phyloP scores from a whole-genome alignment of 2,888 invertebrate genomes.

The Diaperis boleti region DNA sequence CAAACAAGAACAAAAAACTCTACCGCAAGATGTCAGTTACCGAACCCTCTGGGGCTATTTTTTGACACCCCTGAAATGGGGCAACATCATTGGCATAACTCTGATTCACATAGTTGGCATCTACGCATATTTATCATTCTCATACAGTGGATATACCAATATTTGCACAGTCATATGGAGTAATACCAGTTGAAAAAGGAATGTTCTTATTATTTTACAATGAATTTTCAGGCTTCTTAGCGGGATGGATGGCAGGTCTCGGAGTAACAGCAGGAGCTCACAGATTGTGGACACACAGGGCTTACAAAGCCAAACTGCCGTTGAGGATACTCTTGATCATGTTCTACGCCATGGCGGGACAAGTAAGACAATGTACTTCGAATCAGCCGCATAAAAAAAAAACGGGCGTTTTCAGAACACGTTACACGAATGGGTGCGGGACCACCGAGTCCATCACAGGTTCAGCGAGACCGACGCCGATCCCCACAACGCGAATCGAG shows the following conservation, averaged over 20 bases:
- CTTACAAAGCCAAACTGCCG: constrained; percentile 92
- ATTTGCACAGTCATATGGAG: constrained; percentile 49
- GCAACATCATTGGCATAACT: constrained; percentile 48
- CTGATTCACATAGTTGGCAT: constrained; percentile 48
- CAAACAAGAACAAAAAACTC: too few species aligned
- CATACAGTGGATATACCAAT: too few species aligned
- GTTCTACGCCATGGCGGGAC: constrained; percentile 82
- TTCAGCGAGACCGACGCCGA: constrained; percentile 91
- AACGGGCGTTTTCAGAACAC: constrained; percentile 79
- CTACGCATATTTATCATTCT: too few species aligned
- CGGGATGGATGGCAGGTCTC: constrained; percentile 74
- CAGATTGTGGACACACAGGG: constrained; percentile 91
- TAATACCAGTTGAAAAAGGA: too few species aligned
- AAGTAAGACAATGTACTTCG: constrained; percentile 47
- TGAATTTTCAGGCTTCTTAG: constrained; percentile 50
- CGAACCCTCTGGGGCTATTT: too few species aligned
- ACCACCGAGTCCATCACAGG: constrained; percentile 86
- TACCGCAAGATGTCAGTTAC: too few species aligned
- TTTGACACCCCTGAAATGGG: constrained; percentile 53
- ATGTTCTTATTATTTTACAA: too few species aligned
- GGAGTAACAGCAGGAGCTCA: constrained; percentile 97
- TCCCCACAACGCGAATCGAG: constrained; percentile 88
- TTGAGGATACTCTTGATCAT: constrained; percentile 83
- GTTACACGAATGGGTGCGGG: constrained; percentile 88
- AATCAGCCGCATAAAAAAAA: too few species aligned